Conservation (phyloP, 2,113 vertebrate genomes). For the Haplotaxodon microlepis region DNA sequence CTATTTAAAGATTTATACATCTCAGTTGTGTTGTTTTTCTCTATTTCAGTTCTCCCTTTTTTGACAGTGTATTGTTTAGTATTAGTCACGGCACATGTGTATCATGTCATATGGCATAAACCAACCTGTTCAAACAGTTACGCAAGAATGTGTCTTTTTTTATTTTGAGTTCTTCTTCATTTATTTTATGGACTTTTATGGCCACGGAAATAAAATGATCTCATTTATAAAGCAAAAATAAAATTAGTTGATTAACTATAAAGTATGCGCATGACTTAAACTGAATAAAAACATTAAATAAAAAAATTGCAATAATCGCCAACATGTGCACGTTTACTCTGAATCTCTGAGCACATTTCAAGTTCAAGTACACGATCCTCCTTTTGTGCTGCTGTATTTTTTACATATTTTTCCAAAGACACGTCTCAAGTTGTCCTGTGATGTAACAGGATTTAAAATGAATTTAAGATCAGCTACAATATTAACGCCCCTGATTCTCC, state of each 20-base stretch:
- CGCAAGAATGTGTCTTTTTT: not conserved
- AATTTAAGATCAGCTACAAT: not conserved
- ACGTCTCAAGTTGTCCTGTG: not conserved
- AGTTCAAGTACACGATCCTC: not conserved
- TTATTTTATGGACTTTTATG: not conserved
- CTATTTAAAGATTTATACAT: not conserved
- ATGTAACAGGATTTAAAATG: not conserved
- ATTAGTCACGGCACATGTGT: not conserved
- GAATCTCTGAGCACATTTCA: not conserved
- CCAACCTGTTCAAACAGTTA: not conserved
- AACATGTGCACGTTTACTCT: not conserved
- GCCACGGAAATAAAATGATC: not conserved
- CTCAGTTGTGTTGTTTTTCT: not conserved
- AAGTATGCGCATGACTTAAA: not conserved
- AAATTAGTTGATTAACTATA: not conserved
- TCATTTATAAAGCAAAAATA: not conserved
- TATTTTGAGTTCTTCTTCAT: not conserved
- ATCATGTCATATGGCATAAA: not conserved
- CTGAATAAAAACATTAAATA: not conserved
- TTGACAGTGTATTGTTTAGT: not conserved
- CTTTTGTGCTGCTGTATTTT: not conserved
- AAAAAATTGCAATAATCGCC: not conserved
- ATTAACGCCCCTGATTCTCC: not conserved
- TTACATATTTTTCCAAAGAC: not conserved
- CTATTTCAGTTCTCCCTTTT: not conserved